Percentiles rank a stretch among this genome's conserved stretches.
phyloP scores from a whole-genome alignment of 2,113 vertebrate species.

The Papio anubis region DNA sequence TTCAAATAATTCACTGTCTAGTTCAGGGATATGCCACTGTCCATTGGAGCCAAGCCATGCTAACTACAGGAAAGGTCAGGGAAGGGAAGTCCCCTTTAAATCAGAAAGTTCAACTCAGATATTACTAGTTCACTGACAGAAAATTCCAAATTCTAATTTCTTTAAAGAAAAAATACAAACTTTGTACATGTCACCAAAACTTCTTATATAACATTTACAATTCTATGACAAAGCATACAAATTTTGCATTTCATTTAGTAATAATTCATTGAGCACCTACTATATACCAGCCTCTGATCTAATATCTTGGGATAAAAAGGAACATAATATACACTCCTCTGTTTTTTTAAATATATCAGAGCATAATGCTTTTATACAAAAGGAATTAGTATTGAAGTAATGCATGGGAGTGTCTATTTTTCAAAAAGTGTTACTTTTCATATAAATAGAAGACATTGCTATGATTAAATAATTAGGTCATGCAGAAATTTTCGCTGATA shows the following conservation, averaged over 20 bases:
- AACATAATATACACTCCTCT: neutral
- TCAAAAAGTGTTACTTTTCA: slow-evolving; percentile 19
- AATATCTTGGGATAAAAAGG: neutral
- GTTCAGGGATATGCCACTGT: neutral
- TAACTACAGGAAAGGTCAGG: neutral
- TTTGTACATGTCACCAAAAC: neutral
- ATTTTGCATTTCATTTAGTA: neutral
- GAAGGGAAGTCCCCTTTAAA: neutral
- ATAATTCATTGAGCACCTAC: neutral
- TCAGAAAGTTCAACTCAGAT: neutral
- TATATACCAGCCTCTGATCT: neutral
- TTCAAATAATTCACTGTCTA: neutral
- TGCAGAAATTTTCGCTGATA: slow-evolving; percentile 5
- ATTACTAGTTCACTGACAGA: neutral
- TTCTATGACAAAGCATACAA: neutral
- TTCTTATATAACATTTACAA: neutral
- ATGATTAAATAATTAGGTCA: slow-evolving; percentile 54
- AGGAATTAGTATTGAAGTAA: neutral
- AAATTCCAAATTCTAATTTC: neutral
- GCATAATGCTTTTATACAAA: neutral
- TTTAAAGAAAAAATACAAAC: neutral
- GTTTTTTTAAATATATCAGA: neutral
- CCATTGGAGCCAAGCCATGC: neutral
- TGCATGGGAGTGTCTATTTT: neutral
- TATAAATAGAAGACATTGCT: slow-evolving; percentile 37